These are phyloP conservation scores for Diachrysia chrysitis DNA, from an alignment of 2,888 invertebrate species.

Conservation along the genomic window DNA sequence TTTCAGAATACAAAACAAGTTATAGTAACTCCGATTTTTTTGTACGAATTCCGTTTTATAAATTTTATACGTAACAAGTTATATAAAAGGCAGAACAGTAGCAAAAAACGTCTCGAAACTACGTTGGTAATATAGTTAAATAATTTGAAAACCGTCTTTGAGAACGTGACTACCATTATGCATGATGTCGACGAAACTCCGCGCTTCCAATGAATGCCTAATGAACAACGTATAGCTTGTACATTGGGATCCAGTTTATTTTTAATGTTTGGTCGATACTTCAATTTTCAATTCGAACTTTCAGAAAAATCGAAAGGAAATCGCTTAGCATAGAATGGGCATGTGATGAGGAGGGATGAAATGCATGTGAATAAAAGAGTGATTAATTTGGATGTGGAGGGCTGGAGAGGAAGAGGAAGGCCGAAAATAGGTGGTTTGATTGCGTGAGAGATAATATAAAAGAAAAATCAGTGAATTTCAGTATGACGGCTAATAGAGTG, in stretches of 20 bases:
- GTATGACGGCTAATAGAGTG: no score
- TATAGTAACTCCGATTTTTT: conserved; percentile 7
- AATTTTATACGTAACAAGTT: conserved; percentile 27
- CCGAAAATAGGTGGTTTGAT: no score
- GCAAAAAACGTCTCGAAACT: conserved; percentile 27
- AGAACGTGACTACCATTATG: conserved; percentile 64
- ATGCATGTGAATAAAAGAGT: no score
- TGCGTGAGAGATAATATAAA: no score
- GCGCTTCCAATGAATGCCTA: conserved; percentile 64
- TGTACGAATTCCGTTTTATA: conserved; percentile 22
- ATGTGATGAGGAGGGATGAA: no score
- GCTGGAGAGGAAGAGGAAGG: no score
- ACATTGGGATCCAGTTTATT: conserved; percentile 29
- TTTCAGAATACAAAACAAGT: neutral
- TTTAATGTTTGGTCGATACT: conserved; percentile 38
- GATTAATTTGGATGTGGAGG: no score
- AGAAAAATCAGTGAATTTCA: no score
- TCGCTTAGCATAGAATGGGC: no score
- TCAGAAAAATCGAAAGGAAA: no score
- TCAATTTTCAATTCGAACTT: no score
- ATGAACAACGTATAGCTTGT: conserved; percentile 45
- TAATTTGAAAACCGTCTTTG: conserved; percentile 62
- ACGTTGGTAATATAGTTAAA: conserved; percentile 46
- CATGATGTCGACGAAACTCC: conserved; percentile 59
- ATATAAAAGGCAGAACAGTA: conserved; percentile 16